These are phyloP conservation scores for Oplegnathus fasciatus DNA, from an alignment of 2,113 vertebrate genomes.

Conservation along the genomic window DNA sequence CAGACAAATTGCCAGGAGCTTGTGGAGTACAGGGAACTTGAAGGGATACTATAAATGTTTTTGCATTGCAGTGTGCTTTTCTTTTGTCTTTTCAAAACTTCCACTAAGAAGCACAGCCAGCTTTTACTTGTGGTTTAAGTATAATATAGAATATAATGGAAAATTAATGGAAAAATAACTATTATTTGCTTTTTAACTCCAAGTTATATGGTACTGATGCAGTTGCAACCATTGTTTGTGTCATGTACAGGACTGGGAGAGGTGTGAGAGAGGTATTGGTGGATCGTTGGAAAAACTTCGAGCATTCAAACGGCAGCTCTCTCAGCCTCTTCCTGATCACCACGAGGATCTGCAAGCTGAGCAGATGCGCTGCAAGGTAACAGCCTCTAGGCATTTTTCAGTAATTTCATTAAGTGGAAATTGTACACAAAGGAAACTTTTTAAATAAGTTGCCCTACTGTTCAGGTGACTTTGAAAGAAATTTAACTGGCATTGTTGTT, in stretches of 20 bases:
- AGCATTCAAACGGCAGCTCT: slow-evolving; percentile 92
- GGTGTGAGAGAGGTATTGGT: slow-evolving; percentile 91
- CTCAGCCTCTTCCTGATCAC: slow-evolving; percentile 90
- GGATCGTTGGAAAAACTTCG: slow-evolving; percentile 93
- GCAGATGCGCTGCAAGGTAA: slow-evolving; percentile 93
- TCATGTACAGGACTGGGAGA: slow-evolving; percentile 92
- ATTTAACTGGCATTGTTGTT: not conserved
- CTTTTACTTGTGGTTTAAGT: not conserved
- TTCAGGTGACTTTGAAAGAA: not conserved
- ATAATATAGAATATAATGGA: not conserved
- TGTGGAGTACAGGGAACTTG: not conserved
- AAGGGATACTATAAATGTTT: not conserved
- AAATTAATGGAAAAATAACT: not conserved
- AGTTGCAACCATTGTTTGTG: slow-evolving; percentile 10
- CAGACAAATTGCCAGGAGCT: not conserved
- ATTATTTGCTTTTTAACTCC: not conserved
- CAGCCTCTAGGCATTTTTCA: fast-evolving
- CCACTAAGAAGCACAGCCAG: not conserved
- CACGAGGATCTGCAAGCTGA: slow-evolving; percentile 94
- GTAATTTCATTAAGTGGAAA: not conserved
- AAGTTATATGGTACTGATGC: not conserved
- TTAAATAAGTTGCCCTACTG: not conserved
- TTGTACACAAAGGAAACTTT: not conserved
- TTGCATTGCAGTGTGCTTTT: not conserved
- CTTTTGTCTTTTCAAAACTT: not conserved